These are phyloP conservation scores for Polylopha cassiicola DNA, from an alignment of 2,888 invertebrate species.

Conservation along the genomic window DNA sequence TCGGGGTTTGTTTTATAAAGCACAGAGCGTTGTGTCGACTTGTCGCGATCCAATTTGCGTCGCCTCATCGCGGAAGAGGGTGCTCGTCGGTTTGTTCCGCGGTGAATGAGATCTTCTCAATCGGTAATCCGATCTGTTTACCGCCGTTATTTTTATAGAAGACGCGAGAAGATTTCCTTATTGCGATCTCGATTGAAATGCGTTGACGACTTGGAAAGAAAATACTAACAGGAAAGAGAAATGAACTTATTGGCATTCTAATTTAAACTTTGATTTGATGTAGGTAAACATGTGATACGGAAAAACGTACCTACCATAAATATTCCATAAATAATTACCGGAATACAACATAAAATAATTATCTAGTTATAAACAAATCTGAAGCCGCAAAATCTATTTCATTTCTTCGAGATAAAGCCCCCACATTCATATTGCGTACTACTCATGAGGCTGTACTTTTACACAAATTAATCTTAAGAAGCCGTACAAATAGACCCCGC, in stretches of 20 bases:
- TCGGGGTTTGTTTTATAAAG: conserved; percentile 5
- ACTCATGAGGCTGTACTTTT: no score
- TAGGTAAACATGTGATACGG: no score
- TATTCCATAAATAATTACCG: no score
- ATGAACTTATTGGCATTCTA: no score
- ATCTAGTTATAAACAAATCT: no score
- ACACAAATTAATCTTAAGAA: conserved; percentile 36
- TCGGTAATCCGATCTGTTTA: conserved; percentile 37
- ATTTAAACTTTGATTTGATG: background rate
- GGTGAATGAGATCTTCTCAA: conserved; percentile 28
- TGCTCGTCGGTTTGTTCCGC: conserved; percentile 23
- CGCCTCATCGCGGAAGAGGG: conserved; percentile 28
- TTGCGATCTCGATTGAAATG: conserved; percentile 20
- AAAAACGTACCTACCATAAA: no score
- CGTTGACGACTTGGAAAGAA: conserved; percentile 3
- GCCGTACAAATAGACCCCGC: no score
- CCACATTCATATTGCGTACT: no score
- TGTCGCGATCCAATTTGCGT: conserved; percentile 64
- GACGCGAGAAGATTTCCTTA: conserved; percentile 11
- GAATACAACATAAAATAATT: no score
- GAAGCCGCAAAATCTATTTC: no score
- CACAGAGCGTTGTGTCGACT: conserved; percentile 48
- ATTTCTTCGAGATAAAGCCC: no score
- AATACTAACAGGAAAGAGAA: no score
- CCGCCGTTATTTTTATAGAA: conserved; percentile 23